phyloP scores from a whole-genome alignment of 2,113 vertebrate species.

The Ranitomeya imitator region DNA sequence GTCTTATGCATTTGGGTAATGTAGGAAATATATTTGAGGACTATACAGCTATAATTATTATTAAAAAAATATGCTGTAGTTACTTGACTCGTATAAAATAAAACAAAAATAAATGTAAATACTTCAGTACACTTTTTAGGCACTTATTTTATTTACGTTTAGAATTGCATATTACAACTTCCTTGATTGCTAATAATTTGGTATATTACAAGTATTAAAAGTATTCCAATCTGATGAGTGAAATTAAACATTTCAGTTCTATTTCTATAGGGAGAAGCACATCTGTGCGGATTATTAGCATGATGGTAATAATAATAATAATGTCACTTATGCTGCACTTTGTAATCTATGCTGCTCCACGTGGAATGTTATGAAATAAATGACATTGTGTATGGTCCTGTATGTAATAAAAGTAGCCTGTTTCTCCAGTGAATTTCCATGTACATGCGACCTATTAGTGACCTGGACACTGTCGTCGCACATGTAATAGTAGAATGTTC shows the following conservation, averaged over 20 bases:
- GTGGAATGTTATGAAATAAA: no score
- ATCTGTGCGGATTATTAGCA: no score
- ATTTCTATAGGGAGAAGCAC: no score
- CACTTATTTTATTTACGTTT: background rate
- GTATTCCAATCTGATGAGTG: no score
- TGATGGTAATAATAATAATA: background rate
- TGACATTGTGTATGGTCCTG: background rate
- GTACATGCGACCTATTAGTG: background rate
- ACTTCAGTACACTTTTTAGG: background rate
- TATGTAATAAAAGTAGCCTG: background rate
- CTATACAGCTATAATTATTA: background rate
- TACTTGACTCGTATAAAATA: background rate
- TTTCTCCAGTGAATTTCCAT: background rate
- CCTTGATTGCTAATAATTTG: background rate
- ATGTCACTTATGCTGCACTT: background rate
- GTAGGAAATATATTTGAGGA: background rate
- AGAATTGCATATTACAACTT: background rate
- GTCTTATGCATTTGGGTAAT: background rate
- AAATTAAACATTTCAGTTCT: no score
- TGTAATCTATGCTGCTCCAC: background rate
- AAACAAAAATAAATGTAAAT: background rate
- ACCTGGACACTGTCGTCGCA: background rate
- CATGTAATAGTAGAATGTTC: background rate
- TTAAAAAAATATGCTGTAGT: background rate
- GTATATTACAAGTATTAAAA: no score